Conservation (phyloP, 37 sponge, comb jelly and placozoan genomes). For the Dysidea cf. avara region DNA sequence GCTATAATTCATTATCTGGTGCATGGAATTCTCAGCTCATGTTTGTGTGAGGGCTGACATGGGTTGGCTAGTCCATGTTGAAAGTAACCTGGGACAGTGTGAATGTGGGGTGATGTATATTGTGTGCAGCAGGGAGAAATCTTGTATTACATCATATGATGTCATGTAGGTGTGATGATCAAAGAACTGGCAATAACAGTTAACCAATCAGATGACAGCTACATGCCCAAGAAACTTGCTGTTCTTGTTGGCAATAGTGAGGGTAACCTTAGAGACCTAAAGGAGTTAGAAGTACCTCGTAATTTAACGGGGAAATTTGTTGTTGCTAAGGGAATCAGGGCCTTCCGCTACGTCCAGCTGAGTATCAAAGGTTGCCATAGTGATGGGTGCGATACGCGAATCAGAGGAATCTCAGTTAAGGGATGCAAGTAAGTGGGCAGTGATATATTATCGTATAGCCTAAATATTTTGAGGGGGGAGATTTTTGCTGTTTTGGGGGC, state of each 20-base stretch:
- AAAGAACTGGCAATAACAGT: constrained; percentile 61
- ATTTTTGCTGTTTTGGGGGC: no score
- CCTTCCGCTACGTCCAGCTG: constrained; percentile 62
- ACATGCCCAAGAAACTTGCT: constrained; percentile 69
- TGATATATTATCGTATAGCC: no score
- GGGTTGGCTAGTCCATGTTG: no score
- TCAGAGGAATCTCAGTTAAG: constrained; percentile 67
- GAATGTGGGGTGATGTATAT: no score
- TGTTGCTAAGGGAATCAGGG: constrained; percentile 27
- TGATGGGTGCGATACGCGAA: constrained; percentile 81
- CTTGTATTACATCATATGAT: no score
- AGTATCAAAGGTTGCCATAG: constrained; percentile 76
- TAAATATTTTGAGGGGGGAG: no score
- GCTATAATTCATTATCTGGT: no score
- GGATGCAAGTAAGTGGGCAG: constrained; percentile 72
- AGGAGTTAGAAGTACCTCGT: constrained; percentile 43
- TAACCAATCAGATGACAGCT: constrained; percentile 67
- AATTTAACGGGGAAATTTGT: constrained; percentile 37
- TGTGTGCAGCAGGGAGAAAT: no score
- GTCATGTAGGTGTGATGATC: constrained; percentile 52
- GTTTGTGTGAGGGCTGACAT: no score
- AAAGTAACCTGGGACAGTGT: no score
- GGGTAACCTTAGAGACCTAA: constrained; percentile 48
- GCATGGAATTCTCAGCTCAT: no score
- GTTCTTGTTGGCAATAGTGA: constrained; percentile 60